A percentile compares a stretch with the other conserved stretches of the same genome.
phyloP scores from a whole-genome alignment of 2,888 invertebrate species.

The Aradus depressus region DNA sequence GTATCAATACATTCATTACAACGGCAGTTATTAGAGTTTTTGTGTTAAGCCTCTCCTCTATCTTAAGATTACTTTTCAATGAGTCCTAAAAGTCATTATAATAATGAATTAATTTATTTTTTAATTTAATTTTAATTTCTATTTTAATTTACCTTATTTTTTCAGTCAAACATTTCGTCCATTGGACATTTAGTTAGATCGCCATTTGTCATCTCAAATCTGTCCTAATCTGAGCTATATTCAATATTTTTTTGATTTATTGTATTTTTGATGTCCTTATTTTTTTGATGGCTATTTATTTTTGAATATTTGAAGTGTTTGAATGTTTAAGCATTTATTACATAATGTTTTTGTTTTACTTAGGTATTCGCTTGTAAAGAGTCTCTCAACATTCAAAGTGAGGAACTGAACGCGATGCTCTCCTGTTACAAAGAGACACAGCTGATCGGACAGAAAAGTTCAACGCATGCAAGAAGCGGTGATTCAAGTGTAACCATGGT shows the following conservation, averaged over 20 bases:
- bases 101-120: not conserved
- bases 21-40: too few relatives aligned
- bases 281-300: not conserved
- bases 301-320: not conserved
- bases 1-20: too few relatives aligned
- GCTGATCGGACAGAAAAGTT: constrained; percentile 45
- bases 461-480: constrained; percentile 45
- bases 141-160: too few relatives aligned
- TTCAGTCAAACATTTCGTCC: too few relatives aligned
- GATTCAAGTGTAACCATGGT: constrained; percentile 63
- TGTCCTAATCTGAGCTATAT: not conserved
- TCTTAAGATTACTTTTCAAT: not conserved
- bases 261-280: not conserved
- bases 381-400: constrained; percentile 72
- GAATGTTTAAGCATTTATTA: not conserved
- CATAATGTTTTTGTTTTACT: constrained; percentile 1
- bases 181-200: too few relatives aligned
- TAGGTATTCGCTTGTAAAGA: constrained; percentile 83
- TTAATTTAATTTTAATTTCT: not conserved
- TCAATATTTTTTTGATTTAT: not conserved
- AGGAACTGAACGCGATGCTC: constrained; percentile 90
- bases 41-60: too few relatives aligned
- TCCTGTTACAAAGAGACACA: constrained; percentile 81
- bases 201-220: too few relatives aligned
- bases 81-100: not conserved